A percentile compares a stretch with the other conserved stretches of the same genome.
Conservation (phyloP, 2,113 vertebrate species). For the Hyaena hyaena region DNA sequence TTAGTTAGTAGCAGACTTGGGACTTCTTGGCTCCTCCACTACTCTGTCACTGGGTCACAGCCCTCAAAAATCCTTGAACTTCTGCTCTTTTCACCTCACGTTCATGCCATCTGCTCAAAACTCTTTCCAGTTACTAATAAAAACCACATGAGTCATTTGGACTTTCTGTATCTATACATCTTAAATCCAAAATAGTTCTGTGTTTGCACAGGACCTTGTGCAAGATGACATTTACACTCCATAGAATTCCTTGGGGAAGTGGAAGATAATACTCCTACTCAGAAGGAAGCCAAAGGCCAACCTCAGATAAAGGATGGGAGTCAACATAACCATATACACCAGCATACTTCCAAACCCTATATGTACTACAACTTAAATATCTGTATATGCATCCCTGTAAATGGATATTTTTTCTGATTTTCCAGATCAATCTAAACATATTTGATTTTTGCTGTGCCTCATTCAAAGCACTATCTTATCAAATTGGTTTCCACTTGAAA, state of each 20-base stretch:
- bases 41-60: neutral
- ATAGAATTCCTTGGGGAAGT: neutral
- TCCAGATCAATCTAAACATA: neutral
- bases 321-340: neutral
- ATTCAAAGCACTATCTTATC: neutral
- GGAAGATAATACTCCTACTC: neutral
- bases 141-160: neutral
- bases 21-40: neutral
- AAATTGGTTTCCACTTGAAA: neutral
- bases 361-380: neutral
- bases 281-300: neutral
- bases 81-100: neutral
- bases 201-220: neutral
- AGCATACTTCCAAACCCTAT: neutral
- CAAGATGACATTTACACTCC: neutral
- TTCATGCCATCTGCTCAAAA: neutral
- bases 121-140: slow-evolving; percentile 11
- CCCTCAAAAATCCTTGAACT: neutral
- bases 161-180: neutral
- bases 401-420: neutral
- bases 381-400: neutral
- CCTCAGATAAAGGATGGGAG: neutral
- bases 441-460: neutral
- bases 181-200: slow-evolving; percentile 15
- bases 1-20: neutral